Conservation (phyloP, 2,888 invertebrate genomes). For the Agrochola circellaris region DNA sequence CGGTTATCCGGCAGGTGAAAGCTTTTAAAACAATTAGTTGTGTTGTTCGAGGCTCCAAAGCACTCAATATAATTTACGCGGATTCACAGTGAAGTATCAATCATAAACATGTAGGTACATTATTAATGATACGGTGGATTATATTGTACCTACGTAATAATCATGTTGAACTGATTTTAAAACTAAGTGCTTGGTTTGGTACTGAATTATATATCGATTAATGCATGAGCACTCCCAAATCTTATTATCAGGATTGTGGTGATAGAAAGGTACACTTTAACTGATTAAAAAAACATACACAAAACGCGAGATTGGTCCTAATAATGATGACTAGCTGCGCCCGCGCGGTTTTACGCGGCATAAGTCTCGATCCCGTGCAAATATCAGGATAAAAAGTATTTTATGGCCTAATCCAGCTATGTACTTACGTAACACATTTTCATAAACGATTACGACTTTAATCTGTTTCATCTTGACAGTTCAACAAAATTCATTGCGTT, state of each 20-base stretch:
- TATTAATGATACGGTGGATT: slow-evolving; percentile 28
- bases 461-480: too few relatives aligned
- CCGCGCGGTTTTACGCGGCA: too few relatives aligned
- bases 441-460: too few relatives aligned
- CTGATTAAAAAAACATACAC: too few relatives aligned
- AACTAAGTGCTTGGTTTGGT: background rate
- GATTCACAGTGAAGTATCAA: slow-evolving; percentile 50
- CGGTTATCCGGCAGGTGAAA: slow-evolving; percentile 76
- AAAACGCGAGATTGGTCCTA: too few relatives aligned
- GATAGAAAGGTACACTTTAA: background rate
- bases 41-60: slow-evolving; percentile 72
- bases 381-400: too few relatives aligned
- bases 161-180: slow-evolving; percentile 26
- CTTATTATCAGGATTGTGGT: background rate
- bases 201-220: background rate
- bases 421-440: too few relatives aligned
- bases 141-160: slow-evolving; percentile 22
- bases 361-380: too few relatives aligned
- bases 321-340: too few relatives aligned
- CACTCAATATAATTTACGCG: slow-evolving; percentile 74
- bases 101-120: slow-evolving; percentile 32
- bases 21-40: slow-evolving; percentile 87
- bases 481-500: too few relatives aligned
- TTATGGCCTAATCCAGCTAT: too few relatives aligned
- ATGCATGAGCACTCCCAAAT: too few relatives aligned